Conservation (phyloP, 2,888 invertebrate species). For the Lasioglossum villosulum region DNA sequence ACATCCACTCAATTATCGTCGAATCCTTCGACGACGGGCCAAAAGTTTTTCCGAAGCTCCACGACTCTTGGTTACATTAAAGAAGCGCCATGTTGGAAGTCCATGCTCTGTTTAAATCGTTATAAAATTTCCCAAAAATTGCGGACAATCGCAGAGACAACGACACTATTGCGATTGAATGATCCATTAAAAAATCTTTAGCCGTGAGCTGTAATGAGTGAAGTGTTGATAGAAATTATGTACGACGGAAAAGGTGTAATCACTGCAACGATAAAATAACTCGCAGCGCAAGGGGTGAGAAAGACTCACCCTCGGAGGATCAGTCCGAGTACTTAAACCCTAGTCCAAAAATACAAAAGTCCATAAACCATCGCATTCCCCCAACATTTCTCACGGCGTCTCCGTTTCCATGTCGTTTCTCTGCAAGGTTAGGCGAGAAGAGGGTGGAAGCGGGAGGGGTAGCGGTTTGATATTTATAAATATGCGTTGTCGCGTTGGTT, state of each 20-base stretch:
- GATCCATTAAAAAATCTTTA: too few species aligned
- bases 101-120: too few species aligned
- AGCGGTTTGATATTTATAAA: slow-evolving; percentile 78
- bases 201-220: too few species aligned
- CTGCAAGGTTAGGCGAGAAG: slow-evolving; percentile 39
- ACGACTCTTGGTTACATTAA: neutral
- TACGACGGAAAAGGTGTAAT: neutral
- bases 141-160: too few species aligned
- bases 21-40: neutral
- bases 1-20: neutral
- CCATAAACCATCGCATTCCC: neutral
- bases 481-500: slow-evolving; percentile 66
- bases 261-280: neutral
- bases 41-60: neutral
- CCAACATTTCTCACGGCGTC: neutral
- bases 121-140: too few species aligned
- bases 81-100: neutral
- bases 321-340: neutral
- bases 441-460: neutral
- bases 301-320: neutral
- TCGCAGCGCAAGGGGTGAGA: neutral
- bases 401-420: slow-evolving; percentile 17
- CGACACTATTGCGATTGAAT: too few species aligned
- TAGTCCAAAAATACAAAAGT: neutral
- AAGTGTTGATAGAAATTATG: too few species aligned